Base-by-base conservation (phyloP, 2,797 vertebrate genomes). In the Hozukius guyotensis region DNA sequence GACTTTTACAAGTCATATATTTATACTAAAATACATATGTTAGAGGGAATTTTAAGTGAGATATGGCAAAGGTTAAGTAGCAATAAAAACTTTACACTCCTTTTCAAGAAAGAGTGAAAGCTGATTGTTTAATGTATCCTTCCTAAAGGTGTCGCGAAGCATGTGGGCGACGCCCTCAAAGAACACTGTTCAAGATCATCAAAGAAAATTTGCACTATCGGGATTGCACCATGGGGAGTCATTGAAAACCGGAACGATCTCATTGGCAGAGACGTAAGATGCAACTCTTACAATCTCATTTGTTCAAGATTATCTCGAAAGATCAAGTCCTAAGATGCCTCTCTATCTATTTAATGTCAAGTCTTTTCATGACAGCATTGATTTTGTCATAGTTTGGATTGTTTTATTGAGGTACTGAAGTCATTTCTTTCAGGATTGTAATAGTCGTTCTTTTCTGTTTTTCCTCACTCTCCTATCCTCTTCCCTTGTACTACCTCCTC, bases 191-290 rank as follows among this genome's bases (percentile, higher is more conserved):
- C 98, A 86, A 96, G 96, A 93, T 99, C 98, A 77, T 97, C 98
- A 81, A 97, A 97, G 92, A 99, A 99, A 94, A 99, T 99, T 96
- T 99, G 98, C 95, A 98, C 98, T 91, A 97, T 99, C 64, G 98
- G 99, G 74, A 97, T 99, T 67, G 97, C 99, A 77, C 97, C 98
- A 0, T 99, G 99, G 99, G 99, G 99, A 90, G 97, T 99, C 81
- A 99, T 99, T 87, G 98, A 99, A 94, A 99, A 99, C 95, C 95
- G 98, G 90, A 98, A 97, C 11, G 99, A 99, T 92, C 97, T 99
- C 84, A 97, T 99, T 75, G 99, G 99, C 92, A 97, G 96, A 98
- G 98, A 99, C 80, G 99, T 99, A 95, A 98, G 98, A 66, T 16
- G 8, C 56, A 67, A 2, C 25, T 46, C 18, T 38, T 38, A 5